These are phyloP conservation scores for Amblyornis subalaris DNA, from an alignment of 2,113 vertebrate species.

Conservation along the genomic window DNA sequence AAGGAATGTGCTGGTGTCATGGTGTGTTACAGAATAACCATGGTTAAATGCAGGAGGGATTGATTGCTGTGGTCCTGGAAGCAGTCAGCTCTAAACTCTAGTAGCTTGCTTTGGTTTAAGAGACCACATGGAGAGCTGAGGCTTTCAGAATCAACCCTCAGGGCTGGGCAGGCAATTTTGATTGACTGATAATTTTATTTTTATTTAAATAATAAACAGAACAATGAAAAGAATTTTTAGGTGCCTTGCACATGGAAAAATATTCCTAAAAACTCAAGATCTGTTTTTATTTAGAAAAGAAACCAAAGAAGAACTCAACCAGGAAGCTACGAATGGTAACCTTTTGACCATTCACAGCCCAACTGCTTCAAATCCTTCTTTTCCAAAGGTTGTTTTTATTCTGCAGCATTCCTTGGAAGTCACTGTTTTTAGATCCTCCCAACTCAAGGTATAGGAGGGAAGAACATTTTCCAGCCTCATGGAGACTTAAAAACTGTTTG, in stretches of 20 bases:
- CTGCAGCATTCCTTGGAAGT: not conserved
- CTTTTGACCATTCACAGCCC: not conserved
- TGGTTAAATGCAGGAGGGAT: not conserved
- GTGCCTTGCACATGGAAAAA: not conserved
- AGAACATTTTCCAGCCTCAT: not conserved
- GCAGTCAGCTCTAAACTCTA: not conserved
- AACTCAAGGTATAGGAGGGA: not conserved
- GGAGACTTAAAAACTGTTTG: not conserved
- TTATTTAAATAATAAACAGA: not conserved
- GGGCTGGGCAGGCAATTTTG: not conserved
- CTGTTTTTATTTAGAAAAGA: not conserved
- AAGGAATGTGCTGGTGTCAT: slow-evolving; percentile 26
- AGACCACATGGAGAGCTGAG: not conserved
- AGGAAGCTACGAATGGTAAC: not conserved
- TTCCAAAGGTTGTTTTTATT: not conserved
- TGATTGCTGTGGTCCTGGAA: not conserved
- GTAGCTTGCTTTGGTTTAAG: slow-evolving; percentile 7
- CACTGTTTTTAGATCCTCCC: not conserved
- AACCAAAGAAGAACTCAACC: not conserved
- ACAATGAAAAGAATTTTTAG: not conserved
- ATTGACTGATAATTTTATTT: not conserved
- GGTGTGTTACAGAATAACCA: not conserved
- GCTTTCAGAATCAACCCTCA: not conserved
- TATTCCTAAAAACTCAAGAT: not conserved
- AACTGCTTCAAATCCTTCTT: not conserved